Percentiles rank a stretch among this genome's conserved stretches.
phyloP scores from a whole-genome alignment of 2,888 invertebrate species.

The Cantharis flavilabris region DNA sequence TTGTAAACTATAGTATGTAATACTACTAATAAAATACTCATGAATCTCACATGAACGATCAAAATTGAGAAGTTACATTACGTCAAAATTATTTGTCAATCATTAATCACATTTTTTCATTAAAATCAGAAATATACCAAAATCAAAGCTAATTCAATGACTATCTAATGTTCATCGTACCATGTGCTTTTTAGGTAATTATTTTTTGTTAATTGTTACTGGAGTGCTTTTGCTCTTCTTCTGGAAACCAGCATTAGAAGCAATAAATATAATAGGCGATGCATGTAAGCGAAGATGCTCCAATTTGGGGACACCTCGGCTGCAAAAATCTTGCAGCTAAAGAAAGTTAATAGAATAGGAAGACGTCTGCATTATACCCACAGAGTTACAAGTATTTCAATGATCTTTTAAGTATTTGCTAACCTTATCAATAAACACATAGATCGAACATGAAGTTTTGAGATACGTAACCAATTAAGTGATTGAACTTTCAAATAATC shows the following conservation, averaged over 20 bases:
- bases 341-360: not conserved
- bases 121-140: not conserved
- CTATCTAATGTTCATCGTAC: not conserved
- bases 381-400: too few relatives aligned
- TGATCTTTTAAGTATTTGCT: not conserved
- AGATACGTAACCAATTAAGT: not conserved
- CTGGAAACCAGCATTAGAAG: not conserved
- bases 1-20: too few relatives aligned
- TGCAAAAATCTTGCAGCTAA: not conserved
- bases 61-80: not conserved
- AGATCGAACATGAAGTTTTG: not conserved
- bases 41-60: too few relatives aligned
- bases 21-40: too few relatives aligned
- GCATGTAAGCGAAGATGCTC: not conserved
- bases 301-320: too few relatives aligned
- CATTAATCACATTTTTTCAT: not conserved
- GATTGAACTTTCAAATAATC: too few relatives aligned
- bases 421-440: too few relatives aligned
- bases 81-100: not conserved
- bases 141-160: not conserved
- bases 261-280: not conserved
- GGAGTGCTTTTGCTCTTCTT: not conserved
- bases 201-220: not conserved
- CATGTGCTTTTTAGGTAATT: not conserved
- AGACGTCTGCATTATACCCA: too few relatives aligned